Evolutionary conservation across 2,797 vertebrate species (phyloP).

Genomic region (Tauraco hartlaubi): DNA sequence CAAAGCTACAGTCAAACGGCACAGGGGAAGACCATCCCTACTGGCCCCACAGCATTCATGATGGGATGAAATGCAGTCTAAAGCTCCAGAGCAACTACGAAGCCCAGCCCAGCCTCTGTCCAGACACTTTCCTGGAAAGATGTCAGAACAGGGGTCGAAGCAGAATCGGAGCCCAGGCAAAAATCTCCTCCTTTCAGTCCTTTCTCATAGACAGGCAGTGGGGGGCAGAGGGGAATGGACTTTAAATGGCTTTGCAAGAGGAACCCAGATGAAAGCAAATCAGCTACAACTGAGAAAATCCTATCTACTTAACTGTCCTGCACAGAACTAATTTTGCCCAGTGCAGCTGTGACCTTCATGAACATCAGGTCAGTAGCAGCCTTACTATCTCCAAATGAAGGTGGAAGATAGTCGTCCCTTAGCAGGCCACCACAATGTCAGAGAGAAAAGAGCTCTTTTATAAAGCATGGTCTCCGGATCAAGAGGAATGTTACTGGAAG

Average conservation of each 20-base stretch:
- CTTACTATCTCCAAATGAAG: constrained; percentile 35
- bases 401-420: neutral
- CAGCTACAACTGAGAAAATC: constrained; percentile 62
- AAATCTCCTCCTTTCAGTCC: neutral
- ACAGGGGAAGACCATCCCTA: neutral
- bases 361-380: constrained; percentile 42
- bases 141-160: neutral
- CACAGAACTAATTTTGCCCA: constrained; percentile 63
- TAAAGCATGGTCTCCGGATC: neutral
- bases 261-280: constrained; percentile 55
- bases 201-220: neutral
- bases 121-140: neutral
- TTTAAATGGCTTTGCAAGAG: constrained; percentile 38
- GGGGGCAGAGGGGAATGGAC: constrained; percentile 8
- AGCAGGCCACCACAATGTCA: constrained; percentile 13
- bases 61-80: neutral
- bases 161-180: neutral
- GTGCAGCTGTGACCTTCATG: constrained; percentile 53
- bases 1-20: neutral
- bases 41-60: neutral
- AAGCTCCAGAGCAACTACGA: neutral
- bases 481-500: constrained; percentile 45
- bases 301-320: constrained; percentile 62
- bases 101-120: neutral
- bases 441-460: constrained; percentile 33